phyloP scores from a whole-genome alignment of 1,140 invertebrate species.

The Antheraea mylitta region DNA sequence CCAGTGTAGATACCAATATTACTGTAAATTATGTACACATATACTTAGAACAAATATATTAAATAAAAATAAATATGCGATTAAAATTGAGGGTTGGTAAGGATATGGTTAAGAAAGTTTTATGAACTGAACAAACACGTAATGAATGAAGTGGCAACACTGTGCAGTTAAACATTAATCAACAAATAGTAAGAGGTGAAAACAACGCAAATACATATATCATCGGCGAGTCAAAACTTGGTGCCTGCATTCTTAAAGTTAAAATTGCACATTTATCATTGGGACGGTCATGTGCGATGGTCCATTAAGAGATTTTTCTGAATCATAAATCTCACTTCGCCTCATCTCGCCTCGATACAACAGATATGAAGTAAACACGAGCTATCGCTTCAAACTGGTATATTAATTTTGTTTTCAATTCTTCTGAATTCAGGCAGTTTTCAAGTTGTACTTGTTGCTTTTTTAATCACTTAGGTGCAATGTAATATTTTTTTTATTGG shows the following conservation, averaged over 20 bases:
- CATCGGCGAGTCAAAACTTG: conserved; percentile 69
- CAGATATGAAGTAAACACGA: conserved; percentile 64
- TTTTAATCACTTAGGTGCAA: too few species aligned
- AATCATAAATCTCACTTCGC: conserved; percentile 75
- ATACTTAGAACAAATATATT: too few species aligned
- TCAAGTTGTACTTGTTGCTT: too few species aligned
- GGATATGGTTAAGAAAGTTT: neutral
- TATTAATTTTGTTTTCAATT: neutral
- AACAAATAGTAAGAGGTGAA: conserved; percentile 30
- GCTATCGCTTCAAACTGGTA: conserved; percentile 7
- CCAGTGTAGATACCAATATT: too few species aligned
- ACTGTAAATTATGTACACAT: too few species aligned
- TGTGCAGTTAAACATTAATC: conserved; percentile 34
- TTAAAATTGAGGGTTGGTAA: neutral
- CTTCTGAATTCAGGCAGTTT: neutral
- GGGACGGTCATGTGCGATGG: conserved; percentile 56
- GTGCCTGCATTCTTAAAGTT: conserved; percentile 68
- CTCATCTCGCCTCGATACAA: conserved; percentile 64
- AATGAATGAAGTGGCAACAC: conserved; percentile 6
- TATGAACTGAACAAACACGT: neutral
- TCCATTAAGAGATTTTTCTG: conserved; percentile 77
- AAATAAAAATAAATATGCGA: too few species aligned
- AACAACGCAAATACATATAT: conserved; percentile 63
- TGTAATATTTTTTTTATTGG: too few species aligned
- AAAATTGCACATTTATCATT: conserved; percentile 76